A percentile compares a stretch with the other conserved stretches of the same genome.
These are phyloP conservation scores for Graptemys geographica DNA, from an alignment of 2,797 vertebrate genomes.

Conservation along the genomic window DNA sequence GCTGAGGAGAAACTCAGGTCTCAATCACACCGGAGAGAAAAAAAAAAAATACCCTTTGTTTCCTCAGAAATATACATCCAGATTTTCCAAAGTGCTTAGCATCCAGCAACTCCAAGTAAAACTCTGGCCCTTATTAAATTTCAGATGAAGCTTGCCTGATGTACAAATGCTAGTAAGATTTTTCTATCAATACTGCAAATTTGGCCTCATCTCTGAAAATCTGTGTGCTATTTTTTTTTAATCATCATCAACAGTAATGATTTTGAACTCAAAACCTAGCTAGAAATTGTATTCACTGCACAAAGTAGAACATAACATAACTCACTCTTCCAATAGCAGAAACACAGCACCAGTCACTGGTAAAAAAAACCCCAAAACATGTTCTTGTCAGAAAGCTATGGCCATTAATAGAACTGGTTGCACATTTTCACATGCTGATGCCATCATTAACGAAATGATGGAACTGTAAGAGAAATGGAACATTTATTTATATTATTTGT, in stretches of 20 bases:
- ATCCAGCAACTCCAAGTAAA: neutral
- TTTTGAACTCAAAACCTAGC: neutral
- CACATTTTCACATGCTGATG: neutral
- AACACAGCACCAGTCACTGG: neutral
- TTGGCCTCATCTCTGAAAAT: neutral
- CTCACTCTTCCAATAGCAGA: slow-evolving; percentile 20
- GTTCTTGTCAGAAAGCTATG: neutral
- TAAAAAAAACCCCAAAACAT: neutral
- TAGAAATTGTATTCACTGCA: neutral
- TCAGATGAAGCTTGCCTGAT: neutral
- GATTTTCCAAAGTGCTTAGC: neutral
- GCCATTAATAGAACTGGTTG: neutral
- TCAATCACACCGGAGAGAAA: neutral
- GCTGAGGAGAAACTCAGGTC: neutral
- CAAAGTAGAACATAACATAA: neutral
- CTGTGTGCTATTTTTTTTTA: neutral
- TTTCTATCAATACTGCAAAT: neutral
- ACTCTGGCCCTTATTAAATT: neutral
- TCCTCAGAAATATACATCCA: neutral
- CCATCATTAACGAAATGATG: neutral
- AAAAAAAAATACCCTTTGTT: neutral
- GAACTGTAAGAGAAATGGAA: neutral
- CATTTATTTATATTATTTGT: neutral
- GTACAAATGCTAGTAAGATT: neutral
- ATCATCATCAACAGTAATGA: neutral